phyloP scores from a whole-genome alignment of 2,888 invertebrate species.

The Scaptomyza flava region DNA sequence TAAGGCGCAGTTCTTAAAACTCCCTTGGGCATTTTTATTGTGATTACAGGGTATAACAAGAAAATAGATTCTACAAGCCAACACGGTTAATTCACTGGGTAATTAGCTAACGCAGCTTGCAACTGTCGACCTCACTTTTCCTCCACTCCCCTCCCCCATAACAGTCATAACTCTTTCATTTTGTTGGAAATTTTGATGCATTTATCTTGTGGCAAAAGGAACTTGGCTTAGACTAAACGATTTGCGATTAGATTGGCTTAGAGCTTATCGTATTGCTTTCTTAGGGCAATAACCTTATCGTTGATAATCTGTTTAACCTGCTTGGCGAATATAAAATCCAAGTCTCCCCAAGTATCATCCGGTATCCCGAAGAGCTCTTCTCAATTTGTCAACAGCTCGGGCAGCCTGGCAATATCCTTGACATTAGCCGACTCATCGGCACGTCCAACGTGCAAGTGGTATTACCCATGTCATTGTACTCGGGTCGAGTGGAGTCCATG shows the following conservation, averaged over 20 bases:
- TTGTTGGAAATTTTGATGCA: not conserved
- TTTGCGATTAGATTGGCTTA: slow-evolving; percentile 30
- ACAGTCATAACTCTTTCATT: not conserved
- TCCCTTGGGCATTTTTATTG: too few species aligned
- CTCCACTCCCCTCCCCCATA: not conserved
- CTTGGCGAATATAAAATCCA: slow-evolving; percentile 79
- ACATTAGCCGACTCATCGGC: slow-evolving; percentile 69
- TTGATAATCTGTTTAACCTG: slow-evolving; percentile 72
- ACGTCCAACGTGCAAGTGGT: slow-evolving; percentile 81
- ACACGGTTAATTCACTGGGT: slow-evolving; percentile 11
- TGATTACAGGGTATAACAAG: slow-evolving; percentile 23
- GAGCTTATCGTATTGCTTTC: slow-evolving; percentile 55
- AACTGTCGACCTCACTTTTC: not conserved
- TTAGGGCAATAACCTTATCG: slow-evolving; percentile 60
- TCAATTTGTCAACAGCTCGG: slow-evolving; percentile 54
- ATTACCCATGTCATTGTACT: slow-evolving; percentile 86
- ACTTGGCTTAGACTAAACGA: slow-evolving; percentile 2
- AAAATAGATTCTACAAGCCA: not conserved
- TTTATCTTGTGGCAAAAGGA: slow-evolving; percentile 1
- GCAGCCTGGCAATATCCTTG: slow-evolving; percentile 61
- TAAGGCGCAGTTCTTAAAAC: too few species aligned
- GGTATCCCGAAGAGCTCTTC: slow-evolving; percentile 63
- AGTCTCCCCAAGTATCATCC: slow-evolving; percentile 76
- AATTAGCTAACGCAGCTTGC: slow-evolving; percentile 36
- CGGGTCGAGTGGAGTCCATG: slow-evolving; percentile 83